Conservation (phyloP, 2,797 vertebrate genomes). For the Melanotaenia nigrans region DNA sequence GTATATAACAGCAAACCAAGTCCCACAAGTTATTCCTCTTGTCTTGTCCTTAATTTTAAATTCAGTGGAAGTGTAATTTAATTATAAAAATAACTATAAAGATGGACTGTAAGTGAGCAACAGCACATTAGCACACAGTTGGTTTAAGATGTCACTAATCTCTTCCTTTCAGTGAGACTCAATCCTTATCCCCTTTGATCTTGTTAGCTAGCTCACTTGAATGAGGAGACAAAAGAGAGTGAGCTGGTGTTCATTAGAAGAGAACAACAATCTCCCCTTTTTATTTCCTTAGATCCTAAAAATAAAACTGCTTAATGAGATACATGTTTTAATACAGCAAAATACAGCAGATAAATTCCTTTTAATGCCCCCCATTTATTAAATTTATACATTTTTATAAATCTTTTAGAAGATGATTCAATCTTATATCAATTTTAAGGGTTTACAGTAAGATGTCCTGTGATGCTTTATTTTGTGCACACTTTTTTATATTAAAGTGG, state of each 20-base stretch:
- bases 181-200: constrained; percentile 73
- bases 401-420: constrained; percentile 7
- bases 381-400: not conserved
- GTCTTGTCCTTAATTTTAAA: not conserved
- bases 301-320: constrained; percentile 2
- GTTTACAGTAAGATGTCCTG: constrained; percentile 3
- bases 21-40: constrained; percentile 11
- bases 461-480: not conserved
- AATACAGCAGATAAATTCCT: not conserved
- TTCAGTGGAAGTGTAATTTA: not conserved
- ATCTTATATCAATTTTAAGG: not conserved
- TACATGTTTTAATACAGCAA: not conserved
- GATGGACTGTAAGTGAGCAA: not conserved
- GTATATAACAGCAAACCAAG: constrained; percentile 9
- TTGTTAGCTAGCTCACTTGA: constrained; percentile 56
- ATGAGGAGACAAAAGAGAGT: constrained; percentile 25
- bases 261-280: not conserved
- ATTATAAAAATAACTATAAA: not conserved
- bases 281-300: not conserved
- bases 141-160: constrained; percentile 36
- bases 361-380: not conserved
- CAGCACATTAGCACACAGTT: not conserved
- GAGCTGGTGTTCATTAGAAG: constrained; percentile 7
- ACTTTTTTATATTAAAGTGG: not conserved
- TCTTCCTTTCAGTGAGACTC: constrained; percentile 39